Conservation (phyloP, 2,113 vertebrate species). For the Calyptommatus sinebrachiatus region DNA sequence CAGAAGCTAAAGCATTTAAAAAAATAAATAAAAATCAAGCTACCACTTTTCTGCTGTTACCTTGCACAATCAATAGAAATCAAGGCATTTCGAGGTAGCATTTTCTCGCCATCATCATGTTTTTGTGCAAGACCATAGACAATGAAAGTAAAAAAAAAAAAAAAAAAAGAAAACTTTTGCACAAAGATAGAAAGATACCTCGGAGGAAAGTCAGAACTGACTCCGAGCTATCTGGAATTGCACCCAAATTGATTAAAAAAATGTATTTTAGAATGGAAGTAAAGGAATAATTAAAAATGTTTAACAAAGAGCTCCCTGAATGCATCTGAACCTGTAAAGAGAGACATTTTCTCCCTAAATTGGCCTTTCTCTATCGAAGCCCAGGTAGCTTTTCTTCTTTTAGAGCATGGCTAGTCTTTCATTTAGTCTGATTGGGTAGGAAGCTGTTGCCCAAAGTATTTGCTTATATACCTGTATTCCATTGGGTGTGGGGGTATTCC, state of each 20-base stretch:
- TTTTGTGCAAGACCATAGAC: neutral
- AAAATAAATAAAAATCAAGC: neutral
- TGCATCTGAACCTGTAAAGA: too few relatives aligned
- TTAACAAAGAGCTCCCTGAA: too few relatives aligned
- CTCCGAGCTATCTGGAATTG: neutral
- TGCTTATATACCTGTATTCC: too few relatives aligned
- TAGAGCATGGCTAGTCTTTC: too few relatives aligned
- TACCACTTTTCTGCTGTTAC: conserved; percentile 43
- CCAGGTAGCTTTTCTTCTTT: too few relatives aligned
- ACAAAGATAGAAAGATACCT: neutral
- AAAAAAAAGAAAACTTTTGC: neutral
- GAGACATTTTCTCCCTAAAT: too few relatives aligned
- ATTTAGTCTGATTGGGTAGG: too few relatives aligned
- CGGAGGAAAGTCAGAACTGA: neutral
- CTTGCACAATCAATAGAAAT: conserved; percentile 52
- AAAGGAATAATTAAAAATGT: neutral
- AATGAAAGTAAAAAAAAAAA: neutral
- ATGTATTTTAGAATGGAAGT: neutral
- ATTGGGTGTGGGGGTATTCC: too few relatives aligned
- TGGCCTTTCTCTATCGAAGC: too few relatives aligned
- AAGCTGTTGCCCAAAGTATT: too few relatives aligned
- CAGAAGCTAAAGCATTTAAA: conserved; percentile 36
- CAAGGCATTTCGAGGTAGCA: neutral
- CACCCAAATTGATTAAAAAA: neutral
- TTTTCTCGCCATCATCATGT: neutral